These are phyloP conservation scores for Selene dorsalis DNA, from an alignment of 2,797 vertebrate genomes.

Conservation along the genomic window DNA sequence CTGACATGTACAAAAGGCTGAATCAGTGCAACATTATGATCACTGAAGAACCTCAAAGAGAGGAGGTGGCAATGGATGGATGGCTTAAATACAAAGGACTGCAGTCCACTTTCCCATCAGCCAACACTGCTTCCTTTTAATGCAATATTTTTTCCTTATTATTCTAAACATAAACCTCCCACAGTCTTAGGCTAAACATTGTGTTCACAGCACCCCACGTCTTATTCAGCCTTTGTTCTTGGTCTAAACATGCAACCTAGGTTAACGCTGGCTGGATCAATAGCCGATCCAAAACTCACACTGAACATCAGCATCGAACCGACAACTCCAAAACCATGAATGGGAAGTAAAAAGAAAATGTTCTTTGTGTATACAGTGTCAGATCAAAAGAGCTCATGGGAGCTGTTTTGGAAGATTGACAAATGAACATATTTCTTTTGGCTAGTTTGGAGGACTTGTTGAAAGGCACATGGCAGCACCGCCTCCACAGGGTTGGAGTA, in stretches of 20 bases:
- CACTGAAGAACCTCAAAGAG: no score
- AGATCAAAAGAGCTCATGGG: neutral
- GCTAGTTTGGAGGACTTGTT: neutral
- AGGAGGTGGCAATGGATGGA: no score
- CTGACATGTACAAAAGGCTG: no score
- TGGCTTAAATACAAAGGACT: no score
- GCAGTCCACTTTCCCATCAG: no score
- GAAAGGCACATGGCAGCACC: neutral
- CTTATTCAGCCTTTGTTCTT: neutral
- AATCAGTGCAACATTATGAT: no score
- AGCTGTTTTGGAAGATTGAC: neutral
- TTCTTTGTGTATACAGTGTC: neutral
- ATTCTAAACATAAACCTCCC: neutral
- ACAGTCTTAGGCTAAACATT: no score
- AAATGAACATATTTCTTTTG: neutral
- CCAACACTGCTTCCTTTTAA: neutral
- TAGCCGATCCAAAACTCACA: neutral
- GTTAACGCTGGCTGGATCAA: neutral
- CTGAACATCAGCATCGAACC: neutral
- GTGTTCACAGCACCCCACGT: neutral
- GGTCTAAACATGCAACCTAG: neutral
- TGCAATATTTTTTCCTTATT: no score
- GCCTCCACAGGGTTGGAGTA: neutral
- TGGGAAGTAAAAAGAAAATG: neutral
- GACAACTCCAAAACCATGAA: neutral